Evolutionary conservation across 1,140 invertebrate species (phyloP), one percentile per base, ranked within the genome.

Genomic region (Ylistrum balloti): DNA sequence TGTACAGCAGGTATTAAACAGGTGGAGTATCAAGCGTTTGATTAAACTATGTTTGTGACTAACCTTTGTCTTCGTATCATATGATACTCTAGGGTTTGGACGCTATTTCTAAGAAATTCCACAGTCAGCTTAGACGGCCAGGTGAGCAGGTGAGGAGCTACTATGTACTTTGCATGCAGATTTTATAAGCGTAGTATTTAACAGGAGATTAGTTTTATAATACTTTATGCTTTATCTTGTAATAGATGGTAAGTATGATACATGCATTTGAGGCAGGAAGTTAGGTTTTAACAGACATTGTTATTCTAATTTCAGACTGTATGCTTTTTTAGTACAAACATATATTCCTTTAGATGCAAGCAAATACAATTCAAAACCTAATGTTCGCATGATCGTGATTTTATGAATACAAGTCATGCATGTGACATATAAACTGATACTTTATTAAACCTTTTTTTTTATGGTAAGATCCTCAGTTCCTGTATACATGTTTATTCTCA

Each of bases 41-140:
- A 74, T 74, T 45, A 45, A 74, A 28, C 22, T 28, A 28, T 74
- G 56, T 74, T 74, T 74, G 56, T 74, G 56, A 74, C 56, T 74
- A 74, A 74, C 56, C 28, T 74, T 74, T 74, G 56, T 74, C 56
- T 74, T 74, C 56, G 56, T 74, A 74, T 28, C n/a, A 28, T 11
- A 28, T 11, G n/a, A 74, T 5, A 74, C 56, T 74, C 28, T 74
- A 74, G 56, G 56, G 56, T 9, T 74, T 74, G 56, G 56, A 74
- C n/a, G 56, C 56, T 74, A 74, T 74, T 74, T 74, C 56, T 74
- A n/a, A 74, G 56, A 74, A 74, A 74, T 74, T 74, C 56, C 56
- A 74, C 56, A 74, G 56, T 28, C 56, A 74, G 17, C 56, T 74
- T 74, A 74, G 56, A n/a, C 22, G 56, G 56, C 56, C 56, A n/a